These are phyloP conservation scores for Shinisaurus crocodilurus DNA, from an alignment of 2,113 vertebrate species.

Conservation along the genomic window DNA sequence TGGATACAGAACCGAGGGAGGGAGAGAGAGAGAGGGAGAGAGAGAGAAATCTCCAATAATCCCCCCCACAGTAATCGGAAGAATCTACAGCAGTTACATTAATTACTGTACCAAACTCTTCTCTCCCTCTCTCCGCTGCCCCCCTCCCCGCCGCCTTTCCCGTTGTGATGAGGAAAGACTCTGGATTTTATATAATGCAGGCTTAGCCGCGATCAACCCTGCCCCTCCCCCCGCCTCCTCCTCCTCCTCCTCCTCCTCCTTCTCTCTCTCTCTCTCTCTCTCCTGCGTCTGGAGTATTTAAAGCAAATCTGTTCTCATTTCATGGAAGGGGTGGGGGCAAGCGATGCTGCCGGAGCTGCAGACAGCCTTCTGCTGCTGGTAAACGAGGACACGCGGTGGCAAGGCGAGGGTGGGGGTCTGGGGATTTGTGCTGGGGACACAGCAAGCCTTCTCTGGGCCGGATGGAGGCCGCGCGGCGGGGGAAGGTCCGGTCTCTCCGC, in stretches of 20 bases:
- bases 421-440: neutral
- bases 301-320: constrained; percentile 40
- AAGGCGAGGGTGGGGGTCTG: neutral
- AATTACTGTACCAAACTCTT: neutral
- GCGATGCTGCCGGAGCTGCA: neutral
- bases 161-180: constrained; percentile 12
- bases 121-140: neutral
- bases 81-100: neutral
- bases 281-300: constrained; percentile 34
- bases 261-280: neutral
- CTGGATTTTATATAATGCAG: constrained; percentile 35
- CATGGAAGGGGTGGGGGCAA: constrained; percentile 26
- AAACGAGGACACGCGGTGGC: constrained; percentile 7
- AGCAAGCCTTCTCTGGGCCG: neutral
- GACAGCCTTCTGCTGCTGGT: constrained; percentile 25
- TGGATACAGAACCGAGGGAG: neutral
- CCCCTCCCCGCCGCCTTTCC: neutral
- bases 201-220: constrained; percentile 30
- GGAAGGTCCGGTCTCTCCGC: neutral
- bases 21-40: neutral
- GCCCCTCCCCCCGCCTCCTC: neutral
- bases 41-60: neutral
- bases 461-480: neutral
- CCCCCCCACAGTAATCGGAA: neutral
- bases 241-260: neutral